A percentile compares a stretch with the other conserved stretches of the same genome.
phyloP scores from a whole-genome alignment of 2,113 vertebrate genomes.

The Prolemur simus region DNA sequence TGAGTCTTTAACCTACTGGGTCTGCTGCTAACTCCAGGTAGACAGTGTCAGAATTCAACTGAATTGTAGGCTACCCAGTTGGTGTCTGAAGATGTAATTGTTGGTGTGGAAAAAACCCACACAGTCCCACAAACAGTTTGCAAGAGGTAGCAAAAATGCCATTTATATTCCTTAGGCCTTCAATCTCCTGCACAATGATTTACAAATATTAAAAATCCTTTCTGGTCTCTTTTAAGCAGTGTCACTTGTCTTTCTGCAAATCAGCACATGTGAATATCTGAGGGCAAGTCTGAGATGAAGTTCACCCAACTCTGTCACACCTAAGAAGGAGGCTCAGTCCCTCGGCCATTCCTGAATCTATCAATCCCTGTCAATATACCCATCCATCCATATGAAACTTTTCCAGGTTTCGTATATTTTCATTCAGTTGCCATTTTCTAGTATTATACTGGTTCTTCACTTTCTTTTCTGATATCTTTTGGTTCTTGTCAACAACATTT shows the following conservation, averaged over 20 bases:
- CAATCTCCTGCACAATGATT: neutral
- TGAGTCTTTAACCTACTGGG: neutral
- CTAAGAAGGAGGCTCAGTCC: neutral
- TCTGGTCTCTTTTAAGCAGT: neutral
- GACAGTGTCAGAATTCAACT: neutral
- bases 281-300: neutral
- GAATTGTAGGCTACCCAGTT: neutral
- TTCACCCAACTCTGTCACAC: neutral
- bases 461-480: slow-evolving; percentile 19
- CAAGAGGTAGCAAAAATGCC: neutral
- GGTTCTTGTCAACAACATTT: slow-evolving; percentile 19
- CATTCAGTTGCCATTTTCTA: neutral
- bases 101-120: neutral
- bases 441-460: neutral
- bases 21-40: neutral
- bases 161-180: neutral
- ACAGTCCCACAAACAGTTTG: neutral
- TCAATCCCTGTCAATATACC: neutral
- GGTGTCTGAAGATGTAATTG: neutral
- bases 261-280: neutral
- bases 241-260: neutral
- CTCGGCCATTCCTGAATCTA: neutral
- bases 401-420: neutral
- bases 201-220: neutral
- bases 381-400: neutral